These are phyloP conservation scores for Folsomia candida DNA, from an alignment of 2,888 invertebrate species.

Conservation along the genomic window DNA sequence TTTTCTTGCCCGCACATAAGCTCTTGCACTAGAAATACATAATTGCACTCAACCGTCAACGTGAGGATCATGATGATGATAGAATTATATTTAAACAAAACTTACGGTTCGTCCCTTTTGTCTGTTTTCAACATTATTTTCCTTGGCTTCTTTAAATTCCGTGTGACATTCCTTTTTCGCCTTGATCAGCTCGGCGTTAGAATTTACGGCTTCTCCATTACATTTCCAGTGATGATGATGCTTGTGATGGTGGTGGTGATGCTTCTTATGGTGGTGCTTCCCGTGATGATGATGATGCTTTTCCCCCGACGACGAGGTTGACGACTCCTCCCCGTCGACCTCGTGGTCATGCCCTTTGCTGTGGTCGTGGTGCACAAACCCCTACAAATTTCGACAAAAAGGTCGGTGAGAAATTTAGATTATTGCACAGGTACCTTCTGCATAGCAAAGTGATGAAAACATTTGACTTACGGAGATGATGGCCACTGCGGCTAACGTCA, in stretches of 20 bases:
- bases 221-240: constrained; percentile 15
- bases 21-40: constrained; percentile 21
- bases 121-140: constrained; percentile 10
- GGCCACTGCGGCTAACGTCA: background rate
- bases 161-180: constrained; percentile 13
- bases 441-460: background rate
- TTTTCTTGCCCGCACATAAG: constrained; percentile 17
- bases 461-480: background rate
- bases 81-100: background rate
- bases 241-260: constrained; percentile 14
- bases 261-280: constrained; percentile 16
- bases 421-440: too few species aligned
- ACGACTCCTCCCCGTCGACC: background rate
- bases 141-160: constrained; percentile 16
- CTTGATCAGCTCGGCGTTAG: constrained; percentile 9
- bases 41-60: too few species aligned
- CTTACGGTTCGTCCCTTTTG: constrained; percentile 15
- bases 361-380: background rate
- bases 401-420: background rate
- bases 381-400: too few species aligned
- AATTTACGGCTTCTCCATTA: constrained; percentile 15
- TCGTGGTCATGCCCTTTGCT: background rate
- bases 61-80: background rate
- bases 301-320: too few species aligned
- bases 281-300: background rate